Evolutionary conservation across 2,113 vertebrate genomes (phyloP).

Genomic region (Sarotherodon lohbergeri): DNA sequence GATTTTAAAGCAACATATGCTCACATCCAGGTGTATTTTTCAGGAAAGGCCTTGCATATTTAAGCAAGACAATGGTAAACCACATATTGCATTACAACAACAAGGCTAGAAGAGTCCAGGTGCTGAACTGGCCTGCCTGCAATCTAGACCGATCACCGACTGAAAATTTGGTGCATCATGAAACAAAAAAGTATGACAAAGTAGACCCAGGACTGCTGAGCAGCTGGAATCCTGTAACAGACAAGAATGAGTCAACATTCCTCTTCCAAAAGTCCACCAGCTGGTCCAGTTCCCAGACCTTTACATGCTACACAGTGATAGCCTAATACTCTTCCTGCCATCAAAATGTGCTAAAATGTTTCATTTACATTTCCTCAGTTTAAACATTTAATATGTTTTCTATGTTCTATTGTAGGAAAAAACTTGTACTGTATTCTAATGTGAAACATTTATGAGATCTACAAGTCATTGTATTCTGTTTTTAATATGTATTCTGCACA

Average conservation of each 20-base stretch:
- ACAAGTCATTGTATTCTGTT: background rate
- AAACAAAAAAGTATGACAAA: background rate
- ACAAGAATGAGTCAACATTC: background rate
- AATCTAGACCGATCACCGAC: background rate
- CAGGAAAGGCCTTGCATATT: background rate
- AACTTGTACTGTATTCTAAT: background rate
- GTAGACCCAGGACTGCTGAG: background rate
- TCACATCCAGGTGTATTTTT: background rate
- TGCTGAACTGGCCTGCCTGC: background rate
- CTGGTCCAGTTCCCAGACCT: background rate
- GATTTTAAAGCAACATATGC: background rate
- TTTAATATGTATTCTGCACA: background rate
- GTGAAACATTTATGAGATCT: background rate
- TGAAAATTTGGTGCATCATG: background rate
- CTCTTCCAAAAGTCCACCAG: background rate
- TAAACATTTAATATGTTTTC: background rate
- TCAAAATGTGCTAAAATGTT: background rate
- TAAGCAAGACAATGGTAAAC: background rate
- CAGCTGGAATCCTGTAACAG: background rate
- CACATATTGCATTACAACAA: background rate
- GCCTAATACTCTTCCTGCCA: no score
- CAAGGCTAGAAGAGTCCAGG: background rate
- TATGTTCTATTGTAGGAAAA: background rate
- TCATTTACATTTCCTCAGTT: background rate
- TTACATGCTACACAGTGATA: background rate